Evolutionary conservation across 1,140 invertebrate species (phyloP).

Genomic region (Dendroctonus ponderosae): DNA sequence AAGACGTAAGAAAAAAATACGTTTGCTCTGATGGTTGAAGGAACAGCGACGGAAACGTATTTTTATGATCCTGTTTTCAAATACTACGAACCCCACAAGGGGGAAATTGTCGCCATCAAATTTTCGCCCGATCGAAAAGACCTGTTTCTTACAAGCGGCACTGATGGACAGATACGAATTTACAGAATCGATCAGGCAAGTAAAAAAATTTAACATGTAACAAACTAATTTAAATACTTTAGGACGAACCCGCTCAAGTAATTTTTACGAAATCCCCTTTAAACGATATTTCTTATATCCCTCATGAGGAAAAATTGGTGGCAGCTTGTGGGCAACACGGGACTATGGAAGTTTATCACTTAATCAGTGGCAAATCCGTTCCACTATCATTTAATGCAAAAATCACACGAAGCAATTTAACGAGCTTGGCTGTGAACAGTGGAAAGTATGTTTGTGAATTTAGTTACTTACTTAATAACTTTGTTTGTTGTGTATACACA

Average conservation of each 20-base stretch:
- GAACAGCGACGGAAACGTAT: constrained; percentile 26
- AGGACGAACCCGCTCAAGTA: constrained; percentile 47
- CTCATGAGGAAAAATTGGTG: constrained; percentile 45
- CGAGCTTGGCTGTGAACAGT: constrained; percentile 38
- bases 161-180: constrained; percentile 46
- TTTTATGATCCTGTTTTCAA: constrained; percentile 44
- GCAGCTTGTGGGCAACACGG: constrained; percentile 40
- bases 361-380: constrained; percentile 39
- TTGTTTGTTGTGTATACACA: no score
- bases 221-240: constrained; percentile 17
- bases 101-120: constrained; percentile 41
- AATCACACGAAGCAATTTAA: constrained; percentile 27
- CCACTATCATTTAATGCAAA: constrained; percentile 32
- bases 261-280: constrained; percentile 41
- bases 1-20: background rate
- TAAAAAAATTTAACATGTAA: constrained; percentile 4
- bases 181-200: constrained; percentile 45
- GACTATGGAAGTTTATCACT: constrained; percentile 42
- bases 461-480: background rate
- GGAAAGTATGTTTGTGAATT: constrained; percentile 22
- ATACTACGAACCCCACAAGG: constrained; percentile 46
- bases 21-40: background rate
- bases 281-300: constrained; percentile 40
- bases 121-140: constrained; percentile 46
- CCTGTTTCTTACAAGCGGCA: constrained; percentile 45